Evolutionary conservation across 1,140 invertebrate genomes (phyloP).

Genomic region (Phymastichus coffea): DNA sequence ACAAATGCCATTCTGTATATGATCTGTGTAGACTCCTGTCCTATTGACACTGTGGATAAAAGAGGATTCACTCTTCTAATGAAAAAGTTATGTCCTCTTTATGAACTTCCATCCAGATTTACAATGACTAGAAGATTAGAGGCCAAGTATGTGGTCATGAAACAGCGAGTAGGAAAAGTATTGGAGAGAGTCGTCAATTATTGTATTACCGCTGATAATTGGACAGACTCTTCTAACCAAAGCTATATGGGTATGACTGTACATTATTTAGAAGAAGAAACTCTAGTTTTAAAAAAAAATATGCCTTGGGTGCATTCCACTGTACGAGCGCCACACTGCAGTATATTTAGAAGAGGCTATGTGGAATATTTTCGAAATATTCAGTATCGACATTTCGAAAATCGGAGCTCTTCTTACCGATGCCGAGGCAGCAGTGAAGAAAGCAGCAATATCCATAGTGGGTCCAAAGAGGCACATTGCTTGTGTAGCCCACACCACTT

Average conservation of each 20-base stretch:
- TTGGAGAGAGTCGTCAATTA: neutral
- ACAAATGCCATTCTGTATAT: too few relatives aligned
- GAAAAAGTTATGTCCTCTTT: too few relatives aligned
- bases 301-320: neutral
- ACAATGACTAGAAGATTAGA: neutral
- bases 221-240: neutral
- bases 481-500: neutral
- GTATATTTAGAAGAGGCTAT: neutral
- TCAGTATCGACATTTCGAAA: neutral
- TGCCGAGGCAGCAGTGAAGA: neutral
- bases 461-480: neutral
- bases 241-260: neutral
- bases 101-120: too few relatives aligned
- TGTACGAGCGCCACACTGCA: neutral
- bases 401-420: neutral
- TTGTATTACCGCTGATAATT: neutral
- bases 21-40: too few relatives aligned
- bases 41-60: too few relatives aligned
- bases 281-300: neutral
- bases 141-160: neutral
- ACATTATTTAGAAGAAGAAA: neutral
- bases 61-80: too few relatives aligned
- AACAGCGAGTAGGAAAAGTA: neutral
- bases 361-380: neutral
- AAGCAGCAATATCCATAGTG: neutral